A percentile compares a stretch with the other conserved stretches of the same genome.
Evolutionary conservation across 1,140 invertebrate genomes (phyloP).

Genomic region (Propsilocerus akamusi): DNA sequence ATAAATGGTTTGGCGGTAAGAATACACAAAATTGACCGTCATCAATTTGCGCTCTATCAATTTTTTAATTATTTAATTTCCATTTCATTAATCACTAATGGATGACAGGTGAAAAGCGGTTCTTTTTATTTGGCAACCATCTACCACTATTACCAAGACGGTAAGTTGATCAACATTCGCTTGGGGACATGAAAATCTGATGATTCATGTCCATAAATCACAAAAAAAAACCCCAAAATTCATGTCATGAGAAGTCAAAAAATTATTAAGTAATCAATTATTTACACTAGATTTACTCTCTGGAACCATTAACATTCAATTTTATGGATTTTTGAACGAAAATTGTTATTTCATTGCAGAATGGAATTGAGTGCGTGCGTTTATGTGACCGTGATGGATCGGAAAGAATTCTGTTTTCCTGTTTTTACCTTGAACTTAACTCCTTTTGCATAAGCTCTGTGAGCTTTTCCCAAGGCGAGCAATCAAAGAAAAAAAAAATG

Average conservation of each 20-base stretch:
- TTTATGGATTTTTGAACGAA: too few species aligned
- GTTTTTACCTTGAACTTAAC: not conserved
- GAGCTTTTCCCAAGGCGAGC: too few species aligned
- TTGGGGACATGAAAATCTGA: slow-evolving; percentile 10
- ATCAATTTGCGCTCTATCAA: too few species aligned
- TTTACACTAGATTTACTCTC: slow-evolving; percentile 7
- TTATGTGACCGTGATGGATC: too few species aligned
- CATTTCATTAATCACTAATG: not conserved
- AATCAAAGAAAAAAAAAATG: too few species aligned
- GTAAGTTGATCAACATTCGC: slow-evolving; percentile 26
- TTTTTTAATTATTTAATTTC: too few species aligned
- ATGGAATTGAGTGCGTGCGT: too few species aligned
- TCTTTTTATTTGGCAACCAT: slow-evolving; percentile 73
- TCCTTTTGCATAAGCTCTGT: not conserved
- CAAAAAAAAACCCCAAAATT: slow-evolving; percentile 9
- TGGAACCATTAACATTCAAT: slow-evolving; percentile 4
- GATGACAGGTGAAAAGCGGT: slow-evolving; percentile 43
- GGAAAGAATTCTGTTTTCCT: too few species aligned
- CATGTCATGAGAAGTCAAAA: slow-evolving; percentile 10
- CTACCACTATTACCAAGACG: slow-evolving; percentile 59
- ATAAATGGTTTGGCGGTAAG: slow-evolving; percentile 53
- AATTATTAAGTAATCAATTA: slow-evolving; percentile 15
- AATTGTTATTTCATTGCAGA: too few species aligned
- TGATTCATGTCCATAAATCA: slow-evolving; percentile 11
- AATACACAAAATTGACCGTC: too few species aligned